Conservation (phyloP, 2,113 vertebrate genomes). For the Herpetotheres cachinnans region DNA sequence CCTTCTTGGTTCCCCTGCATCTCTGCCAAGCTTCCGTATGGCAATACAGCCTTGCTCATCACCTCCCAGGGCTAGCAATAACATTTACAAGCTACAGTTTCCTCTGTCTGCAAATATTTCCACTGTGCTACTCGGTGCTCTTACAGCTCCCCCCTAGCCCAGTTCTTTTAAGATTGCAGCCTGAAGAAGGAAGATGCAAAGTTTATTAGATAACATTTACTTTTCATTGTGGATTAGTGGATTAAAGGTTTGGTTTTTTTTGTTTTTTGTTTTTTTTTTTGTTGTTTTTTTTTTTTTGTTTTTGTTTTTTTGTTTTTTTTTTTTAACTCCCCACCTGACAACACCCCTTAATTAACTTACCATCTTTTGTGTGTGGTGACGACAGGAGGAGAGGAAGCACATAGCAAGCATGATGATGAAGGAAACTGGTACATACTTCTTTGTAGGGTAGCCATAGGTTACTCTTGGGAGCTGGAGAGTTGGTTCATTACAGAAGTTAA, state of each 20-base stretch:
- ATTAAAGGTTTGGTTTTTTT: neutral
- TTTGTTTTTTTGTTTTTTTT: neutral
- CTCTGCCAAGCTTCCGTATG: constrained; percentile 21
- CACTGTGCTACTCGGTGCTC: neutral
- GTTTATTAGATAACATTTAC: constrained; percentile 58
- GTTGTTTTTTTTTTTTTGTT: neutral
- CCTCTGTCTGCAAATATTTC: constrained; percentile 74
- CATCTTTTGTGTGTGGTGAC: neutral
- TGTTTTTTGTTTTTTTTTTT: neutral
- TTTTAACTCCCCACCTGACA: neutral
- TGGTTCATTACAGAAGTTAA: neutral
- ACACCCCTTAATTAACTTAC: neutral
- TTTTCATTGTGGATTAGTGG: constrained; percentile 19
- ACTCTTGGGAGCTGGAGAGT: neutral
- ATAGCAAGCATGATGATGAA: neutral
- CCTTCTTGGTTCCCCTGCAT: constrained; percentile 6
- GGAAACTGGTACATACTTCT: neutral
- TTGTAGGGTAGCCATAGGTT: neutral
- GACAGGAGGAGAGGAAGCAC: neutral
- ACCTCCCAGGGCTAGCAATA: constrained; percentile 70
- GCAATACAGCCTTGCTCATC: neutral
- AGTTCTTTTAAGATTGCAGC: neutral
- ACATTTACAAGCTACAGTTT: constrained; percentile 77
- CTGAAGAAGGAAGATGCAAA: neutral
- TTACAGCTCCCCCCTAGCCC: neutral